Conservation (phyloP, 2,113 vertebrate genomes). For the Corvus cornix region DNA sequence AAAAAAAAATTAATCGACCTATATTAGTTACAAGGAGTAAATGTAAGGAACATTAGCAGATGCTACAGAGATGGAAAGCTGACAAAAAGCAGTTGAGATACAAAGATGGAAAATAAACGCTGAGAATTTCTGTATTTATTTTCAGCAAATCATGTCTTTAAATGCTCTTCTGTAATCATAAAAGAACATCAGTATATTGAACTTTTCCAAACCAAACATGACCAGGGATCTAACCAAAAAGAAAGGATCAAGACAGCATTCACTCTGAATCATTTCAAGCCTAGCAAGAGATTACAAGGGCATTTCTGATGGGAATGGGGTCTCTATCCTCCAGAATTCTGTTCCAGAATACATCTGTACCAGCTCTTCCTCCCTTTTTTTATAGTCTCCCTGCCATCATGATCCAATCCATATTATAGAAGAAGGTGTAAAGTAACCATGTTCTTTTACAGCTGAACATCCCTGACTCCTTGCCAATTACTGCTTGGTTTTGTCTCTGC, state of each 20-base stretch:
- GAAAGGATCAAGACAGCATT: neutral
- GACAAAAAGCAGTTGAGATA: neutral
- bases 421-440: neutral
- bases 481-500: neutral
- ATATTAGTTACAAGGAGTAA: neutral
- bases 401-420: neutral
- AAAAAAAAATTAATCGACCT: too few relatives aligned
- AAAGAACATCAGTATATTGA: neutral
- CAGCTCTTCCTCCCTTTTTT: neutral
- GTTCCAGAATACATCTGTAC: fast-evolving
- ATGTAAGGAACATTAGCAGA: neutral
- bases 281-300: neutral
- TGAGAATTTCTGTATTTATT: neutral
- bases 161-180: neutral
- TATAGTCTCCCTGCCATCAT: neutral
- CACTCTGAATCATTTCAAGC: neutral
- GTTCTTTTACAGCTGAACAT: neutral
- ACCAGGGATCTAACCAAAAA: neutral
- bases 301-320: neutral
- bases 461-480: neutral
- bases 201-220: neutral
- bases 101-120: neutral
- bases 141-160: neutral
- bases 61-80: neutral
- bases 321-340: neutral